phyloP scores from a whole-genome alignment of 2,797 vertebrate genomes.

The Buphagus erythrorhynchus region DNA sequence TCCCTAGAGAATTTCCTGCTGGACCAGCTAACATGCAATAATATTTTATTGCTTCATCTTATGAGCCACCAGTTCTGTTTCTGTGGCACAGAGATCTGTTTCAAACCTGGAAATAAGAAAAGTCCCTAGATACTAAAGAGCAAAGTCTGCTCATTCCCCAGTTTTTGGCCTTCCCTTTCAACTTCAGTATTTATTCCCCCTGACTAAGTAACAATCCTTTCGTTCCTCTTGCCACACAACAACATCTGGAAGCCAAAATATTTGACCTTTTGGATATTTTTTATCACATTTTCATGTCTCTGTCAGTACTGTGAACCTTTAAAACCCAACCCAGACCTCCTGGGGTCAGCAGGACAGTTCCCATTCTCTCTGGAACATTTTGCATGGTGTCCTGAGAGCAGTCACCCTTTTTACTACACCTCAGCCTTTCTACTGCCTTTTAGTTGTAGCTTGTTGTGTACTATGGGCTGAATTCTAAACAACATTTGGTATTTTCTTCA shows the following conservation, averaged over 20 bases:
- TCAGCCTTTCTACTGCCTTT: not conserved
- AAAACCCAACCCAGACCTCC: not conserved
- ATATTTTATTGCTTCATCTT: conserved; percentile 23
- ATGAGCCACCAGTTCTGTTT: not conserved
- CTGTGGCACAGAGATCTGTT: not conserved
- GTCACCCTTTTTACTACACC: not conserved
- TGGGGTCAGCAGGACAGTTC: not conserved
- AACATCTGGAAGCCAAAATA: conserved; percentile 42
- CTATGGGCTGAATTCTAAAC: not conserved
- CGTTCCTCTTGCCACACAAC: not conserved
- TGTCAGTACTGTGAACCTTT: not conserved
- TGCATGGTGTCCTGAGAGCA: not conserved
- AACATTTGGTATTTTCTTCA: not conserved
- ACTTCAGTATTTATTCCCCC: not conserved
- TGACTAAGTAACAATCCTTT: not conserved
- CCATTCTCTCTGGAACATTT: not conserved
- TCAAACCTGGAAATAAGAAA: conserved; percentile 7
- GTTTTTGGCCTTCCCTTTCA: not conserved
- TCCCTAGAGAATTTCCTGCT: conserved; percentile 39
- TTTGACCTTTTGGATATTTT: conserved; percentile 48
- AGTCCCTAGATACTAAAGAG: not conserved
- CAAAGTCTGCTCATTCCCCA: not conserved
- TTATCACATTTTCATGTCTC: conserved; percentile 9
- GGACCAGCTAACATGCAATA: not conserved
- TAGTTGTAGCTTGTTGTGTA: not conserved